Percentiles rank a stretch among this genome's conserved stretches.
These are phyloP conservation scores for Sicus ferrugineus DNA, from an alignment of 2,888 invertebrate species.

Conservation along the genomic window DNA sequence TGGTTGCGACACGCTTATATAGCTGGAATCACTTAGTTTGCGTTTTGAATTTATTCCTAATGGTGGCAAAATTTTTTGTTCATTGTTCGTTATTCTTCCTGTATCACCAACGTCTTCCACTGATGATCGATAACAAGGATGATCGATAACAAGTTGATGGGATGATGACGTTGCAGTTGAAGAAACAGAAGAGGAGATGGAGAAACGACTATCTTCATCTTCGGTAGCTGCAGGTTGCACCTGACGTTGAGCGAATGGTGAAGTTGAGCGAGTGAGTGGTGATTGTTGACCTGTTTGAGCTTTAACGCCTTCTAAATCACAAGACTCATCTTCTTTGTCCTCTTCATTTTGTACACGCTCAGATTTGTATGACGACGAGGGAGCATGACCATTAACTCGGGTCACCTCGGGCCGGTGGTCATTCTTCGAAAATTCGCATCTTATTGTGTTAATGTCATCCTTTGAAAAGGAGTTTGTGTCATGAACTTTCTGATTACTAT, in stretches of 20 bases:
- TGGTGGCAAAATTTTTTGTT: constrained; percentile 19
- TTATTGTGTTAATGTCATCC: constrained; percentile 22
- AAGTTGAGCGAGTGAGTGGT: background rate
- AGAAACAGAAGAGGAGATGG: constrained; percentile 38
- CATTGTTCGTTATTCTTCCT: background rate
- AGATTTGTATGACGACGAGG: background rate
- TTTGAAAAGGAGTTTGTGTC: background rate
- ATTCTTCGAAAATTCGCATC: constrained; percentile 4
- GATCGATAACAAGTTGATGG: constrained; percentile 61
- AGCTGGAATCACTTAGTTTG: constrained; percentile 45
- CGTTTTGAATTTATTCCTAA: constrained; percentile 47
- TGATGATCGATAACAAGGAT: constrained; percentile 62
- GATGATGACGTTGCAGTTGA: constrained; percentile 57
- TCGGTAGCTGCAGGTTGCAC: background rate
- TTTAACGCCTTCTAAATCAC: background rate
- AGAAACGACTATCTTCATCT: constrained; percentile 42
- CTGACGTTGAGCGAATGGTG: too few species aligned
- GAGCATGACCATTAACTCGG: constrained; percentile 37
- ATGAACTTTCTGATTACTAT: background rate
- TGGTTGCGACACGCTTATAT: constrained; percentile 38
- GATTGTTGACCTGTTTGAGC: background rate
- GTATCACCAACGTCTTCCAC: constrained; percentile 47
- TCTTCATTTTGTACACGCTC: background rate
- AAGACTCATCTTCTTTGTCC: constrained; percentile 17
- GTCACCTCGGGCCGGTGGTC: background rate